Base-by-base conservation (phyloP, 2,888 invertebrate species). In the Caenorhabditis plicata region DNA sequence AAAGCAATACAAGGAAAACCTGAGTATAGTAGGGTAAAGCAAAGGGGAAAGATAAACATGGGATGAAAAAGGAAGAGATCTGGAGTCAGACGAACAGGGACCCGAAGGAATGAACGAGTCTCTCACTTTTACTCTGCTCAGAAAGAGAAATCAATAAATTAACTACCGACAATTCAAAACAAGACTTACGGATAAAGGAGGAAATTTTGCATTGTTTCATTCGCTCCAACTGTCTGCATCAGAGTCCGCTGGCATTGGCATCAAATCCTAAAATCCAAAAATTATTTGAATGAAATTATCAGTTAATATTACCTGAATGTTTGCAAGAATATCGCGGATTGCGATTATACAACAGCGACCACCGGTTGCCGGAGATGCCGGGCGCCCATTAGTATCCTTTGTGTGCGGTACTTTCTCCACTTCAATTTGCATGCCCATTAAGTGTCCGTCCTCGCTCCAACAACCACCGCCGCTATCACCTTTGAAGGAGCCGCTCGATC, bases 401-500 rank as follows among this genome's bases (percentile, higher is more conserved):
- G 50, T 50, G 43, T 49, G 49, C 44, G 15, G 27, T 22, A 41
- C 54, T 26, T 54, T 54, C 25, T 54, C 33, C 23, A 43, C 49
- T 22, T 50, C 56, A 22, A 56, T 29, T 51, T 56, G 56, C 56
- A 56, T 56, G 20, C 56, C 56, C 25, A 56, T 56, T 31, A 56
- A 31, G 19, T 43, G 44, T 27, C 56, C 56, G 31, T 56, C 32
- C 31, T 56, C 44, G 45, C 26, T 56, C 56, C 56, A 56, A 56
- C 56, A 56, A 17, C 56, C 26, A 19, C 56, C 56, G 19, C 56
- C 56, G 38, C 56, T 56, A 56, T 51, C 56, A 9, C 56, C 56
- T 56, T 56, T 56, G 39, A 56, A 56, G 7, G 56, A 50, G 36
- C 50, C 56, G 35, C 56, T 56, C 39, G 56, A 56, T 50, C 56